These are phyloP conservation scores for Drosophila burlai DNA, from an alignment of 1,140 invertebrate genomes.

Conservation along the genomic window DNA sequence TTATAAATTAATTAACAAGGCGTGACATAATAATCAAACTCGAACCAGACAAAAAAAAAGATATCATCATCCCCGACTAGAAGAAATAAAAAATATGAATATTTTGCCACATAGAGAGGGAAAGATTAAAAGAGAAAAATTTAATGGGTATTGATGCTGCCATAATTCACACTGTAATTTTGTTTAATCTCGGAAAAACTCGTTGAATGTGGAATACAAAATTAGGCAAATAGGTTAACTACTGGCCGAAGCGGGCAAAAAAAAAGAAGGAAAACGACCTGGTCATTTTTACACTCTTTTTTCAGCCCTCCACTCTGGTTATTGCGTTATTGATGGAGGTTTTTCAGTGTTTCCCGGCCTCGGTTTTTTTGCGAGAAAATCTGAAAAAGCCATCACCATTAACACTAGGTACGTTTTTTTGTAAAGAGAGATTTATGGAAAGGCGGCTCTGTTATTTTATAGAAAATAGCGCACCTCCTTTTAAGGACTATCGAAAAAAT, in stretches of 20 bases:
- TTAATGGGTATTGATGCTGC: slow-evolving; percentile 20
- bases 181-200: slow-evolving; percentile 48
- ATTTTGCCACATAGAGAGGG: slow-evolving; percentile 1
- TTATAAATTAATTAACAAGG: slow-evolving; percentile 77
- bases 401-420: slow-evolving; percentile 8
- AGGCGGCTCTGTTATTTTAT: not conserved
- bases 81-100: slow-evolving; percentile 42
- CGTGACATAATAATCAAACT: slow-evolving; percentile 75
- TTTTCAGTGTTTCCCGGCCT: not conserved
- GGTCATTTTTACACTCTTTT: slow-evolving; percentile 18
- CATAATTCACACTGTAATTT: slow-evolving; percentile 42
- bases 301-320: not conserved
- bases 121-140: slow-evolving; percentile 9
- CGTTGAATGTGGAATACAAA: slow-evolving; percentile 28
- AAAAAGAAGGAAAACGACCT: slow-evolving; percentile 10
- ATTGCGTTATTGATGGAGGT: slow-evolving; percentile 10
- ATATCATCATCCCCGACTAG: slow-evolving; percentile 3
- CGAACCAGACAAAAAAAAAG: slow-evolving; percentile 25
- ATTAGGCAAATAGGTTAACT: slow-evolving; percentile 36
- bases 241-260: not conserved
- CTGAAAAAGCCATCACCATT: slow-evolving; percentile 10
- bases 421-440: not conserved
- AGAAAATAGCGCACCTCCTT: not conserved
- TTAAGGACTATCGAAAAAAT: not conserved
- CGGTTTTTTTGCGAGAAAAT: not conserved